These are phyloP conservation scores for Gymnocypris eckloni DNA, from an alignment of 2,797 vertebrate species.

Conservation along the genomic window DNA sequence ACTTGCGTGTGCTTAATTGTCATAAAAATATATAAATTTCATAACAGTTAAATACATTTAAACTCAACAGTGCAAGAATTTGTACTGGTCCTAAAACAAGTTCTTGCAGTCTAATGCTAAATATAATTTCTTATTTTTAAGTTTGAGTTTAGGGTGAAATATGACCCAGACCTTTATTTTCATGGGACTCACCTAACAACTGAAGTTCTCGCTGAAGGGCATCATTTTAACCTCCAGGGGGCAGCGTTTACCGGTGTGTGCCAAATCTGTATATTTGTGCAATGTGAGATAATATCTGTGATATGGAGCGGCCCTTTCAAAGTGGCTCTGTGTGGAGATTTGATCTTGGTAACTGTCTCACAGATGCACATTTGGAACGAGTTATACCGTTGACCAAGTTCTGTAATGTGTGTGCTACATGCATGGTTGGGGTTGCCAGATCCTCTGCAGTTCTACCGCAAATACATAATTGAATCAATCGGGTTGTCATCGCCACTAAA, in stretches of 20 bases:
- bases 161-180: background rate
- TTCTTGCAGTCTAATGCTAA: background rate
- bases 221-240: conserved; percentile 18
- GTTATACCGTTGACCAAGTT: conserved; percentile 32
- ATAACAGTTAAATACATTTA: background rate
- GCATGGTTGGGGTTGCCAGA: conserved; percentile 51
- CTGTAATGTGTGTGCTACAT: conserved; percentile 45
- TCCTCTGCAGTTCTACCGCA: conserved; percentile 51
- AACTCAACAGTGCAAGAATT: background rate
- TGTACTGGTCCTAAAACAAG: background rate
- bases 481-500: background rate
- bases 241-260: conserved; percentile 44
- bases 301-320: conserved; percentile 29
- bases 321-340: conserved; percentile 35
- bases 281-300: conserved; percentile 63
- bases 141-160: background rate
- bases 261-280: conserved; percentile 50
- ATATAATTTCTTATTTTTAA: background rate
- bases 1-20: background rate
- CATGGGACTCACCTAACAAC: background rate
- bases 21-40: background rate
- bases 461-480: background rate
- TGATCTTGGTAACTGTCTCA: conserved; percentile 50
- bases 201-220: background rate
- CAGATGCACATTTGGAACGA: conserved; percentile 60